Evolutionary conservation across 2,888 invertebrate genomes (phyloP), one percentile per base, ranked within the genome.

Genomic region (Machimus atricapillus): DNA sequence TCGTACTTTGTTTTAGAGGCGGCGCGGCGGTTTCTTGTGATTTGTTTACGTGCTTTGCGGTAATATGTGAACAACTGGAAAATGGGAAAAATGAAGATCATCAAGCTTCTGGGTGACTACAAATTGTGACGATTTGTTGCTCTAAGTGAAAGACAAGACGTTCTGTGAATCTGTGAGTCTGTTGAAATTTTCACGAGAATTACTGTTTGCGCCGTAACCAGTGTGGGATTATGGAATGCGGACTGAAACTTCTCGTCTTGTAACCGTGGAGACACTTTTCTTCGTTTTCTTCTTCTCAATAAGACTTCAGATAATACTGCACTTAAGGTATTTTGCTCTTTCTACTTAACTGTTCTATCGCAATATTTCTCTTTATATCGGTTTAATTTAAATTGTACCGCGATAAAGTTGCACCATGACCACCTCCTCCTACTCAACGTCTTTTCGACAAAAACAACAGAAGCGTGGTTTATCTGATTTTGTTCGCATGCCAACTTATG

Each of bases 181-280:
- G 34, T 34, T 76, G 40, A 37, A 52, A 23, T 66, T 66, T 66
- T 66, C 66, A 66, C 23, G 5, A 40, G 9, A 76, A 76, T 40
- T 19, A 37, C 76, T 34, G 19, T 76, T 34, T 37, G 40, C 76
- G 19, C 12, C 34, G 52, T 56, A 81, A 81, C 81, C 31, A 81
- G 52, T 56, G 81, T 81, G 81, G 56, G 81, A 81, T 56, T 46
- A 52, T 56, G 81, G 81, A 81, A 81, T 81, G 81, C 81, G 34
- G 81, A 31, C n/a, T 81, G 37, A 27, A 23, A 66, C 27, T 66
- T 66, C 66, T 12, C 27, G 66, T 66, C 66, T 66, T 66, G 66
- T 66, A 66, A 66, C 66, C 12, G 66, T 66, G 66, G 66, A n/a
- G n/a, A 66, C 12, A 66, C 8, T 66, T 66, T 66, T 66, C 66